Conservation (phyloP, 2,888 invertebrate genomes). For the Rhyacophila evoluta region DNA sequence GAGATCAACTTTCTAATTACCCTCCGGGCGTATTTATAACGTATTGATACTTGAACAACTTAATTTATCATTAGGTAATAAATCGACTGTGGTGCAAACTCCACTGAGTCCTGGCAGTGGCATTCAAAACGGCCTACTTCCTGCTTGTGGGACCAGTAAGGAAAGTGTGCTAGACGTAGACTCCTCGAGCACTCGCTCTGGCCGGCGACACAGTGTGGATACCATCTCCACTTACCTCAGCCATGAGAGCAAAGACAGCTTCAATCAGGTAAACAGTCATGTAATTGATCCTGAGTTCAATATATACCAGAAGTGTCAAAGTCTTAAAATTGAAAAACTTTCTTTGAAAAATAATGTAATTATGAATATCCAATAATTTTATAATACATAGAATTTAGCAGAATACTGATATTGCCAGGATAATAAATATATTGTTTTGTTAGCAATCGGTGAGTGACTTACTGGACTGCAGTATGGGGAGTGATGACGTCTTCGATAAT, state of each 20-base stretch:
- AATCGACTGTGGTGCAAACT: conserved; percentile 30
- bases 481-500: conserved; percentile 77
- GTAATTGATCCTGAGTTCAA: no score
- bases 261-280: conserved; percentile 58
- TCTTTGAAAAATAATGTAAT: no score
- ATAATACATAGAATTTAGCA: no score
- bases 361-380: no score
- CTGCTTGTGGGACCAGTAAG: conserved; percentile 58
- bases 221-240: conserved; percentile 91
- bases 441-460: conserved; percentile 74
- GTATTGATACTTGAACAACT: no score
- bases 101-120: conserved; percentile 42
- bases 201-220: conserved; percentile 85
- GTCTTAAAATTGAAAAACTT: no score
- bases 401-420: no score
- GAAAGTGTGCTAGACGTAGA: conserved; percentile 72
- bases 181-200: conserved; percentile 80
- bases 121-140: conserved; percentile 41
- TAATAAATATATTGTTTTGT: conserved; percentile 20
- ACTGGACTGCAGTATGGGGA: conserved; percentile 78
- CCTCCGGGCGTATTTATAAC: no score
- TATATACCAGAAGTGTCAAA: no score
- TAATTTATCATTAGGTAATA: conserved; percentile 46
- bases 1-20: no score
- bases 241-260: conserved; percentile 82